Evolutionary conservation across 2,113 vertebrate genomes (phyloP), one percentile per base, ranked within the genome.

Genomic region (Melanostigma gelatinosum): DNA sequence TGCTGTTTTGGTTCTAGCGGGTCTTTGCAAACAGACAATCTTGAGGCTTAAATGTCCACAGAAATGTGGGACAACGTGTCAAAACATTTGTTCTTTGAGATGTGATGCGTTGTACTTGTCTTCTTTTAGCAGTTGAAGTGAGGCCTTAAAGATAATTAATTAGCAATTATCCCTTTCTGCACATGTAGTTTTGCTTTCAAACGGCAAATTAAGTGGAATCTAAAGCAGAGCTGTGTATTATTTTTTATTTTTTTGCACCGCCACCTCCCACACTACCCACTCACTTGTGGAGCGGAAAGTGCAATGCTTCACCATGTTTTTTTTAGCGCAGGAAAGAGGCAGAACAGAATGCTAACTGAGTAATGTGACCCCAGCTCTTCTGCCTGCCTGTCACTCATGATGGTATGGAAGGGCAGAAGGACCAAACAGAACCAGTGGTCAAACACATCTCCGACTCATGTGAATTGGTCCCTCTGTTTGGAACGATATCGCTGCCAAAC

Each of bases 311-410:
- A 80, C 79, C 87, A 84, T 84, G 90, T 87, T 92, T 24, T 24
- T 24, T 88, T 85, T 89, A 91, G 85, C 58, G 80, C 85, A 87
- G 85, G 62, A 81, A 89, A 72, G 64, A 87, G 72, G 86, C 65
- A 76, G 88, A 90, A 93, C 92, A 92, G 92, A 92, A 92, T 92
- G 91, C 85, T 84, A 86, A 80, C 85, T 79, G 91, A 92, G 88
- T 92, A 84, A 93, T 92, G 79, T 86, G 88, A 93, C 90, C 91
- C 72, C 70, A 38, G 54, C 60, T 66, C 85, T 85, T 80, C 86
- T 85, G 82, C 42, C 87, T 89, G 92, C 84, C 89, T 93, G 91
- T 93, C 91, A 92, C 87, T 92, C 92, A 90, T 55, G 55, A 80
- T 87, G 80, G 86, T 92, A 93, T 88, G 87, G 92, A 87, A 92